These are phyloP conservation scores for Drosophila neonasuta DNA, from an alignment of 2,888 invertebrate genomes.

Conservation along the genomic window DNA sequence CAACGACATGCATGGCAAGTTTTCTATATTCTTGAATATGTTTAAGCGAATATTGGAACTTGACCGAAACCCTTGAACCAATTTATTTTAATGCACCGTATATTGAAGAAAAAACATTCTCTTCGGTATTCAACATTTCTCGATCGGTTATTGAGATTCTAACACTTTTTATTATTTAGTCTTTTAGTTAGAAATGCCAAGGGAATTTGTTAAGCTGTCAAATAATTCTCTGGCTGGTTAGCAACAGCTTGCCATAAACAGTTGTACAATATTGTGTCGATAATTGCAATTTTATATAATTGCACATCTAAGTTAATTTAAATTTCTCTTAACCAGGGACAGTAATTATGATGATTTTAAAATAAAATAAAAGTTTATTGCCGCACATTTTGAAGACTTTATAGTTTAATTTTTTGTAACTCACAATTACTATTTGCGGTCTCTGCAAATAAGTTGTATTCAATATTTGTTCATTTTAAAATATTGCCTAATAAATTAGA, in stretches of 20 bases:
- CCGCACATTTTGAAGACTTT: too few species aligned
- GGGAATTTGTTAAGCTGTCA: not conserved
- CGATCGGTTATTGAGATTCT: not conserved
- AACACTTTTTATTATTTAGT: constrained; percentile 1
- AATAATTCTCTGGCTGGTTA: not conserved
- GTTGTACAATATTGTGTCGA: not conserved
- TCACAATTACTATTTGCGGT: too few species aligned
- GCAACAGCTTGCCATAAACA: not conserved
- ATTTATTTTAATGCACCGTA: not conserved
- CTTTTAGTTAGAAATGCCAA: not conserved
- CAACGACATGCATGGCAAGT: constrained; percentile 30
- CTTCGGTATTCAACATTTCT: constrained; percentile 4
- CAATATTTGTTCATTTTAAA: too few species aligned
- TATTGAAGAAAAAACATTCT: constrained; percentile 1
- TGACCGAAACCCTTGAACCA: constrained; percentile 1
- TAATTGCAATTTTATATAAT: too few species aligned
- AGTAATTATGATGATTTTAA: too few species aligned
- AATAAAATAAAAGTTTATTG: too few species aligned
- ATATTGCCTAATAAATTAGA: too few species aligned
- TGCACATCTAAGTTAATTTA: too few species aligned
- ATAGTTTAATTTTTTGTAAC: too few species aligned
- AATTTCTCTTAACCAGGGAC: too few species aligned
- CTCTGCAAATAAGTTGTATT: too few species aligned
- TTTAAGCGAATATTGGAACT: not conserved
- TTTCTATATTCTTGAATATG: constrained; percentile 1